Conservation (phyloP, 1,140 invertebrate genomes). For the Pseudomyrmex gracilis region DNA sequence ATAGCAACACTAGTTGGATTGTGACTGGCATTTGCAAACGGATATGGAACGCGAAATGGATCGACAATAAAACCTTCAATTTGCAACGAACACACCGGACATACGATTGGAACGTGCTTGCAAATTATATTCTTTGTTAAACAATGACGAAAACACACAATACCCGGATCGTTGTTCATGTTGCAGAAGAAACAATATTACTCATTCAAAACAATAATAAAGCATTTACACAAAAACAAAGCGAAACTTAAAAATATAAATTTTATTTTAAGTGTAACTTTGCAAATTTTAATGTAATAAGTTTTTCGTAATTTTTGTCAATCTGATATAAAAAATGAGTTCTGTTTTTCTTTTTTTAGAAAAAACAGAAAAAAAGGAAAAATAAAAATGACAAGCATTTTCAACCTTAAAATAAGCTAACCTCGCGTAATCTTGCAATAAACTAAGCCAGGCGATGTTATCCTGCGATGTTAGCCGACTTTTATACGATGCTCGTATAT, state of each 20-base stretch:
- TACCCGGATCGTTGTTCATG: constrained; percentile 65
- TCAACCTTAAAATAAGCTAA: neutral
- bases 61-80: constrained; percentile 70
- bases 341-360: neutral
- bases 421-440: neutral
- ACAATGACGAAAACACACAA: constrained; percentile 83
- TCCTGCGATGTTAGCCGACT: neutral
- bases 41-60: constrained; percentile 81
- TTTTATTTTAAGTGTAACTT: no score
- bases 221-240: neutral
- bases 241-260: neutral
- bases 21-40: constrained; percentile 77
- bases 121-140: constrained; percentile 78
- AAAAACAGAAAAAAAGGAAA: neutral
- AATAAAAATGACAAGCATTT: neutral
- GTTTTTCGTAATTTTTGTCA: no score
- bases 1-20: constrained; percentile 76
- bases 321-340: neutral
- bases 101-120: constrained; percentile 76
- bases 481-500: neutral
- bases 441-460: neutral
- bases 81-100: constrained; percentile 77
- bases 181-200: neutral
- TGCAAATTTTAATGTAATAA: no score
- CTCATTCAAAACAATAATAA: neutral